Evolutionary conservation across 2,113 vertebrate genomes (phyloP).

Genomic region (Mastomys coucha): DNA sequence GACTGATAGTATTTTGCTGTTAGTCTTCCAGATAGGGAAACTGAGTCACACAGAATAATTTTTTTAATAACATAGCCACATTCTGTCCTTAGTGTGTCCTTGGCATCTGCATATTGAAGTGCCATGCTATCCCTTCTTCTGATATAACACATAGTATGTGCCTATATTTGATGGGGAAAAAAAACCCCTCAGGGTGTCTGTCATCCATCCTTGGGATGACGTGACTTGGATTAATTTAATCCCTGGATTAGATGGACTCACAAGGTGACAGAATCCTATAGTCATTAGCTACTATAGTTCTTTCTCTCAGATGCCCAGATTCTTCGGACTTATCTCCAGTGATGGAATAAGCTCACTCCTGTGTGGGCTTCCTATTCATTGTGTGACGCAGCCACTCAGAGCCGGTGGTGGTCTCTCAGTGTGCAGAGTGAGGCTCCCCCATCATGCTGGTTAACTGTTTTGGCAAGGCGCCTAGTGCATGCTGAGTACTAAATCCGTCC

Average conservation of each 20-base stretch:
- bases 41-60: not conserved
- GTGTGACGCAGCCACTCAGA: not conserved
- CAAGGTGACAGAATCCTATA: not conserved
- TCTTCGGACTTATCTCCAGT: not conserved
- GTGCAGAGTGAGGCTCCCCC: not conserved
- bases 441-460: not conserved
- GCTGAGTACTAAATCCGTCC: not conserved
- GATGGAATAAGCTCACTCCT: not conserved
- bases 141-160: not conserved
- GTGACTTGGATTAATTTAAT: not conserved
- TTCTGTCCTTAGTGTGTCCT: not conserved
- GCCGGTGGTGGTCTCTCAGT: not conserved
- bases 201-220: not conserved
- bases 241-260: not conserved
- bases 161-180: constrained; percentile 2
- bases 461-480: not conserved
- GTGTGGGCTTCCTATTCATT: not conserved
- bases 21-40: constrained; percentile 25
- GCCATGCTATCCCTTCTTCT: not conserved
- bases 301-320: not conserved
- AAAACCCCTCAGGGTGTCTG: not conserved
- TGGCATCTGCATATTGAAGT: not conserved
- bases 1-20: not conserved
- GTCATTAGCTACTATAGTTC: not conserved
- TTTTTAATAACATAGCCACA: not conserved